Conservation (phyloP, 2,797 vertebrate species). For the Loriculus beryllinus region DNA sequence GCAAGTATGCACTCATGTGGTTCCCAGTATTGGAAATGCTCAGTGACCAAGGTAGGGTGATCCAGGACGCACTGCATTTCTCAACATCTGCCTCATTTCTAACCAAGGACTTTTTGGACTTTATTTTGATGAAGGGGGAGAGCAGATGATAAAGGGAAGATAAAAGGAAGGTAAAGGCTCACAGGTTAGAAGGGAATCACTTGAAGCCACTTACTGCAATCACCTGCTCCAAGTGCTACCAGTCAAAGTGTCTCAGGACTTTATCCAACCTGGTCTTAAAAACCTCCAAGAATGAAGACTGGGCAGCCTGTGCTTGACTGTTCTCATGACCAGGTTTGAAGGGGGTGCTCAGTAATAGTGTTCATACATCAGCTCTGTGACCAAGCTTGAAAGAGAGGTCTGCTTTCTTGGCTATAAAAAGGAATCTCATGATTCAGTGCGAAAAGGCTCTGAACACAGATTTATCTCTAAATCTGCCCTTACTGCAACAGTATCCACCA, state of each 20-base stretch:
- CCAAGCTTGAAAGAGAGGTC: neutral
- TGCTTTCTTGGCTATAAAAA: constrained; percentile 13
- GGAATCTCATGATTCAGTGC: constrained; percentile 23
- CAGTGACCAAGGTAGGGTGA: neutral
- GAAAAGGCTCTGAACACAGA: constrained; percentile 4
- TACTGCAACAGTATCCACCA: constrained; percentile 1
- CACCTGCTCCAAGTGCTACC: neutral
- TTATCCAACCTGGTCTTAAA: neutral
- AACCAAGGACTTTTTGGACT: neutral
- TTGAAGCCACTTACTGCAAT: neutral
- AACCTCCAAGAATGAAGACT: neutral
- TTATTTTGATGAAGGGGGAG: neutral
- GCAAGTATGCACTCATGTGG: neutral
- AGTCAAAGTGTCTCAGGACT: neutral
- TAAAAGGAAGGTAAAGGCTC: neutral
- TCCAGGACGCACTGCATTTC: neutral
- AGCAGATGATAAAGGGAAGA: neutral
- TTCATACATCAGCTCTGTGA: neutral
- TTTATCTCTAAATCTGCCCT: constrained; percentile 32
- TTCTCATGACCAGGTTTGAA: neutral
- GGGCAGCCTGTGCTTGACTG: neutral
- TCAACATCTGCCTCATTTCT: neutral
- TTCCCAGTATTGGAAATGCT: neutral
- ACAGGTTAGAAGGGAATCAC: neutral
- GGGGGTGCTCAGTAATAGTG: neutral